These are phyloP conservation scores for Clarias fuscus DNA, from an alignment of 2,797 vertebrate species.

Conservation along the genomic window DNA sequence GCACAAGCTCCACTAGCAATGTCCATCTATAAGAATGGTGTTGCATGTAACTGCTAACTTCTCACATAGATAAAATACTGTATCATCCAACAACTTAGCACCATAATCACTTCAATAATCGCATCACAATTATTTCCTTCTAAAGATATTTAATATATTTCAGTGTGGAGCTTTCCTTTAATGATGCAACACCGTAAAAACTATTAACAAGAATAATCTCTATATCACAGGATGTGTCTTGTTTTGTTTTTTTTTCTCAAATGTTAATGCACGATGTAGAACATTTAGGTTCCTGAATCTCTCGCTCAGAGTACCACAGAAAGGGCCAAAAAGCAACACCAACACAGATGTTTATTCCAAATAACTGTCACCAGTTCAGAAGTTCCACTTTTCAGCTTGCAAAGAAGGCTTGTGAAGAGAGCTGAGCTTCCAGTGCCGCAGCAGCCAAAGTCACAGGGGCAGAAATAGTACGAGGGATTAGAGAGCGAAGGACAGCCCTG, in stretches of 20 bases:
- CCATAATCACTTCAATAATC: not conserved
- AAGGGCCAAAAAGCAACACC: constrained; percentile 41
- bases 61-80: not conserved
- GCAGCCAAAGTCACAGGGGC: constrained; percentile 78
- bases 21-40: not conserved
- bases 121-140: not conserved
- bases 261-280: not conserved
- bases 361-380: constrained; percentile 50
- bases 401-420: constrained; percentile 48
- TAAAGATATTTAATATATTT: not conserved
- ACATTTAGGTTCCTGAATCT: constrained; percentile 1
- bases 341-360: constrained; percentile 56
- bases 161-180: not conserved
- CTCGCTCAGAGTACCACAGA: not conserved
- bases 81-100: not conserved
- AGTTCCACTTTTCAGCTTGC: constrained; percentile 52
- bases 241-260: not conserved
- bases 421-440: constrained; percentile 69
- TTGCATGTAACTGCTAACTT: not conserved
- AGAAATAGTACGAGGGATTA: constrained; percentile 78
- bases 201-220: not conserved
- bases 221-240: not conserved
- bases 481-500: constrained; percentile 78
- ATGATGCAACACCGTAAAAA: not conserved
- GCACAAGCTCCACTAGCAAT: not conserved